Evolutionary conservation across 2,113 vertebrate genomes (phyloP), one percentile per base, ranked within the genome.

Genomic region (Meriones unguiculatus): DNA sequence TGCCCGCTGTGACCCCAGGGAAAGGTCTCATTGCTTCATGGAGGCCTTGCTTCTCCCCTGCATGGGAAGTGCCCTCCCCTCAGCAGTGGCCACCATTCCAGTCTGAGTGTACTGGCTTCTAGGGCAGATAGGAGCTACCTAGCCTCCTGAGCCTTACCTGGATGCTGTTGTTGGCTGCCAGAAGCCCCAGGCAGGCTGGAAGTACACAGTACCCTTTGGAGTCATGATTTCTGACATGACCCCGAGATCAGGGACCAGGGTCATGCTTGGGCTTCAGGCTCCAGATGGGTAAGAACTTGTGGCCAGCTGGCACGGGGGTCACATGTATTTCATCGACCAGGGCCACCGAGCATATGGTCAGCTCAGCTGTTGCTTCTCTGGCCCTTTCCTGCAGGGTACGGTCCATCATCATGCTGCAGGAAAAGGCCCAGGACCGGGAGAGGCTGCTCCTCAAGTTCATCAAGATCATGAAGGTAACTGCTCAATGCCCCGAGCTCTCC

Each of bases 361-460:
- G 17, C 77, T 92, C 81, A 88, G 70, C 73, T 1, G 12, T 70
- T 7, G 7, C 62, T 1, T 10, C 3, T 50, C 38, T 28, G 38
- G 28, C 57, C 38, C 18, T n/a, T 20, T 50, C 75, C 86, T 6
- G 1, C 97, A 99, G 99, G 99, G 99, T 99, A 89, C 99, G 99
- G 69, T 99, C 99, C 22, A 99, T 99, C 96, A 99, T 99, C 97
- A 99, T 99, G 98, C 99, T 99, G 81, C 99, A 99, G 98, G 99
- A 99, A 98, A 99, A 99, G 97, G 99, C 99, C 75, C 99, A 99
- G 97, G 99, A 99, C 98, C 93, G 99, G 92, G 99, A 99, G 95
- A 99, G 99, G 97, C 98, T 99, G 96, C 99, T 99, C 82, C 98
- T 99, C 77, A 99, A 99, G 97, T 99, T 99, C 97, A 99, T 99